Evolutionary conservation across 2,797 vertebrate species (phyloP).

Genomic region (Mormyrus proboscirostris): DNA sequence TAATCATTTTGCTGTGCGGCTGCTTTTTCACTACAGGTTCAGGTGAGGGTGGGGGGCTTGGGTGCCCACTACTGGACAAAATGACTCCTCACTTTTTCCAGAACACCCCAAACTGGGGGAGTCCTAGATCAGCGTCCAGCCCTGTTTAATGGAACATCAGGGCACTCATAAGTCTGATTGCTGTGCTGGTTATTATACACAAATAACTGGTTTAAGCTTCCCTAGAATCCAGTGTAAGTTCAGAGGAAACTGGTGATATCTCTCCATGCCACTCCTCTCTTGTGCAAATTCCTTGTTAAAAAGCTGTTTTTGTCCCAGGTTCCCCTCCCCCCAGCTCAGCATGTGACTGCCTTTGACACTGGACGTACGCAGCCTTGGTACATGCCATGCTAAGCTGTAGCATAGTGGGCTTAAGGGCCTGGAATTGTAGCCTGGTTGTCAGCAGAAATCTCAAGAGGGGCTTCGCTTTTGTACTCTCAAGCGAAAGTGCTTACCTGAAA

Average conservation of each 20-base stretch:
- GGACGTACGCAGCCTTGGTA: not conserved
- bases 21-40: not conserved
- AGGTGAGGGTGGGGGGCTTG: not conserved
- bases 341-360: not conserved
- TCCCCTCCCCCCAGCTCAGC: not conserved
- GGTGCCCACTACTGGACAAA: not conserved
- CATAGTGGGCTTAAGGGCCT: not conserved
- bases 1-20: not conserved
- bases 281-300: not conserved
- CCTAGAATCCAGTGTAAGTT: not conserved
- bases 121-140: not conserved
- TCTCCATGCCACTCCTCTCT: not conserved
- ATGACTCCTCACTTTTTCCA: not conserved
- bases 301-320: not conserved
- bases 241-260: not conserved
- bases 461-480: not conserved
- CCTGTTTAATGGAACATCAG: not conserved
- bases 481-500: not conserved
- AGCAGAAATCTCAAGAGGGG: not conserved
- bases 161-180: not conserved
- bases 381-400: not conserved
- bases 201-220: not conserved
- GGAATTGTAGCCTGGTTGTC: not conserved
- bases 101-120: not conserved
- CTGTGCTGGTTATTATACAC: not conserved